These are phyloP conservation scores for Atta texana DNA, from an alignment of 1,140 invertebrate genomes.

Conservation along the genomic window DNA sequence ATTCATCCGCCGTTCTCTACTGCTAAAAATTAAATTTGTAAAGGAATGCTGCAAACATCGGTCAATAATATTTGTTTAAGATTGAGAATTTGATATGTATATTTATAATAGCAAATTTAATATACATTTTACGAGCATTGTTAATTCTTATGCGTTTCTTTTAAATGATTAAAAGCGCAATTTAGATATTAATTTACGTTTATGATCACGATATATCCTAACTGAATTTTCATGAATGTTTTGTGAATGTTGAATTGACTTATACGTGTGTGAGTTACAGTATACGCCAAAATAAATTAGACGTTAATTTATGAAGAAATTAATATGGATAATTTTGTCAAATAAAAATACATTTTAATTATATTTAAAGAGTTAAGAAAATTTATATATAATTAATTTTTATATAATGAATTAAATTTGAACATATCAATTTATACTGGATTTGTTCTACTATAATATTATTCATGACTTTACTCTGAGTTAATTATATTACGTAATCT, in stretches of 20 bases:
- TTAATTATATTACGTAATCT: slow-evolving; percentile 18
- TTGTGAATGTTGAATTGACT: neutral
- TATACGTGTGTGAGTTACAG: neutral
- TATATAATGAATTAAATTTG: neutral
- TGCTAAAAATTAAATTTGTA: slow-evolving; percentile 83
- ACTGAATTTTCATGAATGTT: neutral
- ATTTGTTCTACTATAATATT: neutral
- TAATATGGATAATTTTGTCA: neutral
- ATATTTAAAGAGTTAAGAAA: neutral
- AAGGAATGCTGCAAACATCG: slow-evolving; percentile 67
- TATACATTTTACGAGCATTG: slow-evolving; percentile 83
- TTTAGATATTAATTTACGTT: neutral
- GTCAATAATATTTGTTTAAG: slow-evolving; percentile 83
- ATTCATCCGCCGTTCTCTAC: slow-evolving; percentile 76
- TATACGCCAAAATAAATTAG: neutral
- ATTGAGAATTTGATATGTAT: slow-evolving; percentile 85
- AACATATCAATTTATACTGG: neutral
- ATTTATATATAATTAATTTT: neutral
- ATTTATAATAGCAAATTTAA: slow-evolving; percentile 83
- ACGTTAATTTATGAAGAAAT: neutral
- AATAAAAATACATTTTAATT: neutral
- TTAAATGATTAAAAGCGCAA: neutral
- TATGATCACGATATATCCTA: neutral
- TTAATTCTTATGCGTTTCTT: neutral
- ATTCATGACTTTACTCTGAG: neutral